Percentiles rank a stretch among this genome's conserved stretches.
These are phyloP conservation scores for Pentalonia nigronervosa DNA, from an alignment of 1,140 invertebrate genomes.

Conservation along the genomic window DNA sequence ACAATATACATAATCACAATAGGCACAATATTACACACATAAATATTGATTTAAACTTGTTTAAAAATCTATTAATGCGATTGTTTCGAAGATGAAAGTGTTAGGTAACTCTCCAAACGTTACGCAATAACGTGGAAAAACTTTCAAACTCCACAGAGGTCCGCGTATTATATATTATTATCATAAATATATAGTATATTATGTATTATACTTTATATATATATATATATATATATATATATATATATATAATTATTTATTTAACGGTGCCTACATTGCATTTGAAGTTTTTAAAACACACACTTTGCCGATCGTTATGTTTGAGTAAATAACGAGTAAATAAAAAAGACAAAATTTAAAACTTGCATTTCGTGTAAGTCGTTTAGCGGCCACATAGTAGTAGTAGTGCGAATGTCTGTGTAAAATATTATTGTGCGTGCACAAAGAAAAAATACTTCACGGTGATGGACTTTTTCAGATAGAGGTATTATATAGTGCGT, in stretches of 20 bases:
- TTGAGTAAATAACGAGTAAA: neutral
- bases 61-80: neutral
- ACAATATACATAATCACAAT: neutral
- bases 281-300: neutral
- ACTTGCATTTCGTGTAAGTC: neutral
- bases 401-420: neutral
- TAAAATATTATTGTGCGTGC: neutral
- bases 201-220: too few relatives aligned
- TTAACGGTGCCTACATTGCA: neutral
- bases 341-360: neutral
- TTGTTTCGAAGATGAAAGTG: neutral
- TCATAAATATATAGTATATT: neutral
- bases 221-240: too few relatives aligned
- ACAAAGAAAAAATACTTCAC: neutral
- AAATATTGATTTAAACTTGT: conserved; percentile 10
- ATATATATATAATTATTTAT: too few relatives aligned
- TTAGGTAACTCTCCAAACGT: neutral
- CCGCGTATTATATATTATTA: neutral
- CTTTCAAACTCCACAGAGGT: neutral
- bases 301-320: neutral
- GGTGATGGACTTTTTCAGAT: neutral
- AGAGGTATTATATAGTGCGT: neutral
- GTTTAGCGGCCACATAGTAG: neutral
- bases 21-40: neutral
- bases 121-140: neutral